Evolutionary conservation across 2,113 vertebrate genomes (phyloP).

Genomic region (Orycteropus afer): DNA sequence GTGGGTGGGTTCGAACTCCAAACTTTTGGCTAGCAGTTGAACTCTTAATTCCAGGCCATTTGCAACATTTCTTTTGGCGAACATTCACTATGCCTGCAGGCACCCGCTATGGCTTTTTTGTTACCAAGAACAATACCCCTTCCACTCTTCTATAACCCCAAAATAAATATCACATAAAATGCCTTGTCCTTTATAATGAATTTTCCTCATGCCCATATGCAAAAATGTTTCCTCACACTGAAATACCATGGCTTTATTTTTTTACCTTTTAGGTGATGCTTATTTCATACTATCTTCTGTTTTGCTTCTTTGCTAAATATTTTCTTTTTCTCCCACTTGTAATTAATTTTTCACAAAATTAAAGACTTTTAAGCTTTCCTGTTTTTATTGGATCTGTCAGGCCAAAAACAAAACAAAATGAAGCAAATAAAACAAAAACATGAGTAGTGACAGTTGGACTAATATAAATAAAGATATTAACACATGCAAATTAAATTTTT

Average conservation of each 20-base stretch:
- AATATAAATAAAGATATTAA: background rate
- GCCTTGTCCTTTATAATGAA: background rate
- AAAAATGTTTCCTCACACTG: background rate
- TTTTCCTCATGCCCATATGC: background rate
- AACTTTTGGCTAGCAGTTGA: background rate
- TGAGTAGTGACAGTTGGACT: background rate
- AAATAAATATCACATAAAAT: background rate
- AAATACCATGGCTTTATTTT: background rate
- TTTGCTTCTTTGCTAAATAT: background rate
- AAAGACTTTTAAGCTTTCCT: background rate
- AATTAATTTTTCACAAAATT: background rate
- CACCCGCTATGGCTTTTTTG: background rate
- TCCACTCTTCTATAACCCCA: background rate
- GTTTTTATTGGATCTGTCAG: background rate
- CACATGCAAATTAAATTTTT: background rate
- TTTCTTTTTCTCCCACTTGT: background rate
- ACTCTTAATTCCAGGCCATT: background rate
- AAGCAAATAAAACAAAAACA: background rate
- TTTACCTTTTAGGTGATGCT: background rate
- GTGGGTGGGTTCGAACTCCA: background rate
- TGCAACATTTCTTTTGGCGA: background rate
- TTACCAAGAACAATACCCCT: background rate
- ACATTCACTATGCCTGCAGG: background rate
- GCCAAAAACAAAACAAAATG: background rate
- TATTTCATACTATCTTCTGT: background rate